Base-by-base conservation (phyloP, 2,113 vertebrate species). In the Coptodon rendalli region DNA sequence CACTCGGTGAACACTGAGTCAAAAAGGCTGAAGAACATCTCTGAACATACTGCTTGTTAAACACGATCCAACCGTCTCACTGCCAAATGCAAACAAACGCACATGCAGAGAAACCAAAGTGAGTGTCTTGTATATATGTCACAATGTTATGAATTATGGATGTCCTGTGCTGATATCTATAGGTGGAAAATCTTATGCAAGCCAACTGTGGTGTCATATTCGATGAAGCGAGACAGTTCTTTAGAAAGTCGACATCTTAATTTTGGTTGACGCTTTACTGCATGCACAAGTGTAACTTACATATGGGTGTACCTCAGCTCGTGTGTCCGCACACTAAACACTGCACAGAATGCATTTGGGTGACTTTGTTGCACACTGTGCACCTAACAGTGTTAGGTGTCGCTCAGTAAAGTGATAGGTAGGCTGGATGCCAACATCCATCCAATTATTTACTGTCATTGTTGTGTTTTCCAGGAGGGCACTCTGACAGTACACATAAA, bases 121-220 rank as follows among this genome's bases (percentile, higher is more conserved):
- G 57, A 89, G 48, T 61, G 85, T 66, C 84, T 57, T 71, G 40
- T 88, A 85, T 83, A 91, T 86, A 31, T 48, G 82, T 92, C 92
- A 94, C 89, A 90, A 89, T 84, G 61, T 84, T 68, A 94, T 95
- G 92, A 94, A 96, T 96, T 94, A 95, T 95, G 93, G 84, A 95
- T 94, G 86, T 48, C 43, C 89, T 92, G 92, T 85, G 83, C 80
- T 89, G 93, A 88, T 91, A 91, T 91, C 87, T 91, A 80, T 91
- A 89, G 90, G 88, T 88, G 61, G 86, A 92, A 83, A 84, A 89
- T 54, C 34, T 61, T 81, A 63, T 83, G 89, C 87, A 73, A 76
- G 16, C 43, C 16, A 50, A 10, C 43, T 76, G 43, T 31, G 40
- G 71, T 56, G 66, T 88, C 85, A 85, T 82, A 59, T 85, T 34